Percentiles rank a stretch among this genome's conserved stretches.
These are phyloP conservation scores for Scortum barcoo DNA, from an alignment of 2,113 vertebrate species.

Conservation along the genomic window DNA sequence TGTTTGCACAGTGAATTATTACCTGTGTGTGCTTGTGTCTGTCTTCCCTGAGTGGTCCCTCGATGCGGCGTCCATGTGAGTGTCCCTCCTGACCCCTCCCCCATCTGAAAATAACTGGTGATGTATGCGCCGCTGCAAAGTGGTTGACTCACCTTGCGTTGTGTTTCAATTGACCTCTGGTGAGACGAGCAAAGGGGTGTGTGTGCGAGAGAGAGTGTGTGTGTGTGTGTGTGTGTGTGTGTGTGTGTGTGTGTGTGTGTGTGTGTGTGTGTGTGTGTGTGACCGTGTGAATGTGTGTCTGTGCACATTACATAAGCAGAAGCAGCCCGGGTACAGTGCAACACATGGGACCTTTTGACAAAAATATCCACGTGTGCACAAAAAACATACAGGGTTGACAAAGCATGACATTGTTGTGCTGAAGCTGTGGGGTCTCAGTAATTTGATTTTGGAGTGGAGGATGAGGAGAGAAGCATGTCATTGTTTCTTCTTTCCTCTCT, in stretches of 20 bases:
- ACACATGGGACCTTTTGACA: constrained; percentile 15
- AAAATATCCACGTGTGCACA: constrained; percentile 11
- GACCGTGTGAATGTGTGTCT: constrained; percentile 12
- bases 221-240: not conserved
- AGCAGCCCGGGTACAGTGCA: constrained; percentile 4
- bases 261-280: not conserved
- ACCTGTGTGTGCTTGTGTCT: not conserved
- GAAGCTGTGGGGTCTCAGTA: constrained; percentile 18
- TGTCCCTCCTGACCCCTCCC: constrained; percentile 55
- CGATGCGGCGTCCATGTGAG: constrained; percentile 49
- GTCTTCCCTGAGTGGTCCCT: constrained; percentile 27
- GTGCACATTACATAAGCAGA: constrained; percentile 54
- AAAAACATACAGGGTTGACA: constrained; percentile 4
- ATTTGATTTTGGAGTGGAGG: constrained; percentile 39
- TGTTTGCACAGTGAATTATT: constrained; percentile 8
- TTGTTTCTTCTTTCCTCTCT: not conserved
- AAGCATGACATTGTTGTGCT: constrained; percentile 6
- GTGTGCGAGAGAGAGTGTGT: constrained; percentile 19
- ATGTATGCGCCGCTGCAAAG: constrained; percentile 70
- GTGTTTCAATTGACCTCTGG: constrained; percentile 73
- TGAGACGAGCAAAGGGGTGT: constrained; percentile 32
- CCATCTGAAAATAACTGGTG: constrained; percentile 63
- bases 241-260: constrained; percentile 21
- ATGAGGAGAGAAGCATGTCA: constrained; percentile 22
- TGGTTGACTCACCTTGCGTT: constrained; percentile 75